phyloP scores from a whole-genome alignment of 2,888 invertebrate genomes.

The Eilema griseolum region DNA sequence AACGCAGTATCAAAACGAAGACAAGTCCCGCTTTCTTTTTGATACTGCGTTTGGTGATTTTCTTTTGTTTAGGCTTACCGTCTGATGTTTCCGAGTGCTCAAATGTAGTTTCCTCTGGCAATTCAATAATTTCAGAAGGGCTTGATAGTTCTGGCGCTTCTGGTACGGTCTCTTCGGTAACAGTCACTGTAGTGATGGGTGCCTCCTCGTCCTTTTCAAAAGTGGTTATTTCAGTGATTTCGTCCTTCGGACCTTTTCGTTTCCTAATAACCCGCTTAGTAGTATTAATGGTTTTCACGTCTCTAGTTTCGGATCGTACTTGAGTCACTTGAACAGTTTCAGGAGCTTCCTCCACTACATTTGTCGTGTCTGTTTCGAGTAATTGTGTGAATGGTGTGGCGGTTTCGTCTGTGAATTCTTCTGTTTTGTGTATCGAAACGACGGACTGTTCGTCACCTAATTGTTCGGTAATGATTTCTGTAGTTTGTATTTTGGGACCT shows the following conservation, averaged over 20 bases:
- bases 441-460: conserved; percentile 32
- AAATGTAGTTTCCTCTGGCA: conserved; percentile 13
- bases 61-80: conserved; percentile 14
- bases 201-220: conserved; percentile 62
- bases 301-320: conserved; percentile 53
- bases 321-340: conserved; percentile 55
- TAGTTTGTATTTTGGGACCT: conserved; percentile 36
- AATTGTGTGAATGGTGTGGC: conserved; percentile 14
- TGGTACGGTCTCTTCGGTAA: conserved; percentile 9
- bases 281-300: conserved; percentile 56
- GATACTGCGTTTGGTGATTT: background rate
- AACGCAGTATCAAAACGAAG: too few species aligned
- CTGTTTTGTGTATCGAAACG: conserved; percentile 27
- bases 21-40: conserved; percentile 11
- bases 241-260: conserved; percentile 49
- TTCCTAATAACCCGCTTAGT: conserved; percentile 51
- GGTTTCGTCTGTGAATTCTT: conserved; percentile 7
- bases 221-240: too few species aligned
- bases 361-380: conserved; percentile 1
- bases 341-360: conserved; percentile 35
- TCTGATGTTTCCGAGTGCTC: conserved; percentile 8
- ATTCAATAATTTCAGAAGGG: conserved; percentile 6
- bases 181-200: conserved; percentile 59
- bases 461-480: conserved; percentile 51
- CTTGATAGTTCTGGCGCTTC: background rate